Evolutionary conservation across 2,113 vertebrate species (phyloP).

Genomic region (Vicugna pacos): DNA sequence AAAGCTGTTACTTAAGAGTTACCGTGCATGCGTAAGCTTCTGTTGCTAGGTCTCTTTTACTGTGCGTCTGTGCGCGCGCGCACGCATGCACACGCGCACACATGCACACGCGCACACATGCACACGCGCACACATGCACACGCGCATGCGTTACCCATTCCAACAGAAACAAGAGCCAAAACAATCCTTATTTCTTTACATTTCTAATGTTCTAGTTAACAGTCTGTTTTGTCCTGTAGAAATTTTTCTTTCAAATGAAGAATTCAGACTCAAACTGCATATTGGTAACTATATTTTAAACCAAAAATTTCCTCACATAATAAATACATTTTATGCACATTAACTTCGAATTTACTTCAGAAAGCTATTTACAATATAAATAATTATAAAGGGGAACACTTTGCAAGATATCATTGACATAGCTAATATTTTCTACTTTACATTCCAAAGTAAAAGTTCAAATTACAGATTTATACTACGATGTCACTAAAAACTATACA

Average conservation of each 20-base stretch:
- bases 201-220: neutral
- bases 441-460: conserved; percentile 90
- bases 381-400: conserved; percentile 94
- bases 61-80: neutral
- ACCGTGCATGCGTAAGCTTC: neutral
- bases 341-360: conserved; percentile 93
- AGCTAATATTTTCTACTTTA: conserved; percentile 91
- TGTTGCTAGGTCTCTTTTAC: neutral
- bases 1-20: neutral
- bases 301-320: conserved; percentile 95
- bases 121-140: neutral
- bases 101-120: neutral
- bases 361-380: conserved; percentile 99
- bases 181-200: neutral
- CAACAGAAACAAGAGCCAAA: conserved; percentile 13
- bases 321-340: conserved; percentile 98
- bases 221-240: neutral
- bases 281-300: conserved; percentile 94
- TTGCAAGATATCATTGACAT: conserved; percentile 92
- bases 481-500: conserved; percentile 88
- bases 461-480: conserved; percentile 90
- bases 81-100: neutral
- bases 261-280: conserved; percentile 85
- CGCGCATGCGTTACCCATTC: neutral
- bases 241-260: conserved; percentile 72